Percentiles rank a stretch among this genome's conserved stretches.
phyloP scores from a whole-genome alignment of 2,113 vertebrate species.

The Halcyon malimbica region DNA sequence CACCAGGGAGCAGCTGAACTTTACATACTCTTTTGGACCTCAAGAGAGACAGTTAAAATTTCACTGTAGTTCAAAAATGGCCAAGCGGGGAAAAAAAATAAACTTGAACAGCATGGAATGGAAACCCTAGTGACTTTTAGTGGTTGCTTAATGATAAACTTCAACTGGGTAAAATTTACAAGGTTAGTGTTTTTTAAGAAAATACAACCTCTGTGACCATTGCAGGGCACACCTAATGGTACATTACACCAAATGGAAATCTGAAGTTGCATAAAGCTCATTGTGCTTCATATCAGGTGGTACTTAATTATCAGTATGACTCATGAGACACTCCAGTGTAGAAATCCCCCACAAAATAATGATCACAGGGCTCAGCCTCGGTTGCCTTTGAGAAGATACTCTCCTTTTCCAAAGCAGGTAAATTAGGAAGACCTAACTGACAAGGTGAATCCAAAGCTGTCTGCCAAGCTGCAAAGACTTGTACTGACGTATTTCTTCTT shows the following conservation, averaged over 20 bases:
- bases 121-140: constrained; percentile 12
- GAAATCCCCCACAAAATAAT: not conserved
- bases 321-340: not conserved
- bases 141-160: not conserved
- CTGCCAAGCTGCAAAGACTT: not conserved
- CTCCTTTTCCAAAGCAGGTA: not conserved
- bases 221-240: not conserved
- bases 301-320: not conserved
- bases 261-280: not conserved
- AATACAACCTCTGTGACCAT: not conserved
- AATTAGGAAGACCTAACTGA: not conserved
- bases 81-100: constrained; percentile 5
- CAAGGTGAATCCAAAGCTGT: not conserved
- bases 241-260: not conserved
- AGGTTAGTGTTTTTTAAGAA: not conserved
- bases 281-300: not conserved
- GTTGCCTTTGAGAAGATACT: not conserved
- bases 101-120: constrained; percentile 5
- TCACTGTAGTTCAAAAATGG: constrained; percentile 11
- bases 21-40: constrained; percentile 6
- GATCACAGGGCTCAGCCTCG: not conserved
- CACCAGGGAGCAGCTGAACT: constrained; percentile 12
- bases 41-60: constrained; percentile 59
- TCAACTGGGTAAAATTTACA: not conserved
- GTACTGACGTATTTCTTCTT: not conserved